These are phyloP conservation scores for Exocentrus adspersus DNA, from an alignment of 2,888 invertebrate species.

Conservation along the genomic window DNA sequence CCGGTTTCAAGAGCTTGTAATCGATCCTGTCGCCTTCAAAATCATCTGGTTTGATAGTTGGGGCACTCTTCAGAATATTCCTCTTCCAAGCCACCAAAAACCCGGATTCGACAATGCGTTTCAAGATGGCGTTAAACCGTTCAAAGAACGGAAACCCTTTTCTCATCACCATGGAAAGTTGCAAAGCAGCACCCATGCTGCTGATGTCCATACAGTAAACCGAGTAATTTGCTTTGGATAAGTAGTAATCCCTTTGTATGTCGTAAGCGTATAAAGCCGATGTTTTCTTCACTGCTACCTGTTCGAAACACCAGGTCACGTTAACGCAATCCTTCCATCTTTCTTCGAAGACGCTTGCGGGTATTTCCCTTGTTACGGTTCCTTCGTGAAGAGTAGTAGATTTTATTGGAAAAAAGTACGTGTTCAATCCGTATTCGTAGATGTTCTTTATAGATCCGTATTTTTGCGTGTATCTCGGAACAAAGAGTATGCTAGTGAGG, in stretches of 20 bases:
- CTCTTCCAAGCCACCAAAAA: not conserved
- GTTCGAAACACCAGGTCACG: not conserved
- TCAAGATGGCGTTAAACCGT: not conserved
- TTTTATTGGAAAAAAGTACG: not conserved
- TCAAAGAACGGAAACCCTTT: not conserved
- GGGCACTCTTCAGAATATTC: not conserved
- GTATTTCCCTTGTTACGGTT: not conserved
- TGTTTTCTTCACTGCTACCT: not conserved
- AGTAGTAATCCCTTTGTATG: not conserved
- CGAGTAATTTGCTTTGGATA: not conserved
- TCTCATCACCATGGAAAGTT: not conserved
- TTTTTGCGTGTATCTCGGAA: not conserved
- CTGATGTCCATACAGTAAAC: not conserved
- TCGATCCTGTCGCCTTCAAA: not conserved
- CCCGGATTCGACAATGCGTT: not conserved
- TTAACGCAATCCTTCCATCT: not conserved
- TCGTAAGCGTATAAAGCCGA: not conserved
- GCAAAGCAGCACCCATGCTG: not conserved
- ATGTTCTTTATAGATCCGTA: not conserved
- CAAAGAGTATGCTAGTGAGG: not conserved
- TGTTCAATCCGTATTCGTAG: not conserved
- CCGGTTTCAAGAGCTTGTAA: not conserved
- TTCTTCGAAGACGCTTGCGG: not conserved
- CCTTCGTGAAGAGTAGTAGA: too few relatives aligned
- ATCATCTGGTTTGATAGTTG: not conserved